Evolutionary conservation across 2,888 invertebrate species (phyloP).

Genomic region (Serrognathus titanus): DNA sequence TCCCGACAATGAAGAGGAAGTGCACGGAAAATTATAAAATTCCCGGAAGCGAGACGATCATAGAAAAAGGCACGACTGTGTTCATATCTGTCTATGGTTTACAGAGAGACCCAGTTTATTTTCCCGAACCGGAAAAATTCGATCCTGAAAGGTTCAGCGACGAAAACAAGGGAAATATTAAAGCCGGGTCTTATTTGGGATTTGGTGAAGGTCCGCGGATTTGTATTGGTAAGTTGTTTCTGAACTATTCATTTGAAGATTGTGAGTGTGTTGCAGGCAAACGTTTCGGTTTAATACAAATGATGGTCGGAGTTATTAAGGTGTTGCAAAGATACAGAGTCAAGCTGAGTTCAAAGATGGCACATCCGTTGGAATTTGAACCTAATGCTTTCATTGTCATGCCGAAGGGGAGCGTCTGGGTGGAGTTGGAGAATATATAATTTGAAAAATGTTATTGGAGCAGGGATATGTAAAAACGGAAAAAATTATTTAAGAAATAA

Average conservation of each 20-base stretch:
- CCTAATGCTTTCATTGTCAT: slow-evolving; percentile 16
- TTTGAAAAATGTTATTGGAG: no score
- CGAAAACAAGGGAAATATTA: slow-evolving; percentile 23
- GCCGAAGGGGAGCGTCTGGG: slow-evolving; percentile 19
- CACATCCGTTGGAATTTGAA: slow-evolving; percentile 18
- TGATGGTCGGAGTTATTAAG: slow-evolving; percentile 17
- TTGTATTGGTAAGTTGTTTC: slow-evolving; percentile 31
- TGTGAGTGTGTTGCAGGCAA: slow-evolving; percentile 17
- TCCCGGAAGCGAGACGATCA: slow-evolving; percentile 34
- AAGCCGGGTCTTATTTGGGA: slow-evolving; percentile 31
- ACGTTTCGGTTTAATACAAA: slow-evolving; percentile 25
- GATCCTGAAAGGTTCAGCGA: slow-evolving; percentile 33
- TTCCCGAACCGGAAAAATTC: slow-evolving; percentile 34
- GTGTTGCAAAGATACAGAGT: slow-evolving; percentile 19
- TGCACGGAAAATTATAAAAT: slow-evolving; percentile 31
- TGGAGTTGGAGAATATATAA: slow-evolving; percentile 7
- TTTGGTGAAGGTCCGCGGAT: slow-evolving; percentile 35
- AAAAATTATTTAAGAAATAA: no score
- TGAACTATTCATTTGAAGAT: background rate
- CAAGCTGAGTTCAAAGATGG: slow-evolving; percentile 17
- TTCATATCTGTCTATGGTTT: slow-evolving; percentile 34
- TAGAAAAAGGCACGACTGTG: slow-evolving; percentile 40
- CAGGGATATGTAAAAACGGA: no score
- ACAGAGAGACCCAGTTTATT: slow-evolving; percentile 34
- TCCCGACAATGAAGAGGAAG: slow-evolving; percentile 25